These are phyloP conservation scores for Drosophila repleta DNA, from an alignment of 1,140 invertebrate genomes.

Conservation along the genomic window DNA sequence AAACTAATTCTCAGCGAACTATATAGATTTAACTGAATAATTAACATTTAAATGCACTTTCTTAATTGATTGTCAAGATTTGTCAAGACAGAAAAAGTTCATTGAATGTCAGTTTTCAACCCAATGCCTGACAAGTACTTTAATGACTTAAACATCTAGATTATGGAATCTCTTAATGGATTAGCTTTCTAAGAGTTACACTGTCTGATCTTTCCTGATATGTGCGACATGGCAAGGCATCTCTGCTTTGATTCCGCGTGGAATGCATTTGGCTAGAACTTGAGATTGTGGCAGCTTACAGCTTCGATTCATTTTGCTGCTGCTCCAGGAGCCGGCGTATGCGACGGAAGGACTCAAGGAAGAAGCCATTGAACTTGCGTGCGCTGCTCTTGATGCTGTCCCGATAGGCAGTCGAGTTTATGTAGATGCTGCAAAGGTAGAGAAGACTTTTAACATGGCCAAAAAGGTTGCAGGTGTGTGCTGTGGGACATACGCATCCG, in stretches of 20 bases:
- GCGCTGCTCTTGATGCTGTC: conserved; percentile 77
- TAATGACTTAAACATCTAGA: too few relatives aligned
- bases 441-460: background rate
- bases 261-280: background rate
- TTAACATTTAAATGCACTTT: too few relatives aligned
- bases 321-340: conserved; percentile 64
- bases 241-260: background rate
- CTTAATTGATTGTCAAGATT: too few relatives aligned
- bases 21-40: too few relatives aligned
- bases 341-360: conserved; percentile 71
- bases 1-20: too few relatives aligned
- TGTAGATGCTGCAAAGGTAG: conserved; percentile 55
- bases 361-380: conserved; percentile 68
- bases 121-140: too few relatives aligned
- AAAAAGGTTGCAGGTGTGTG: background rate
- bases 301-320: conserved; percentile 47
- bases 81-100: too few relatives aligned
- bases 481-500: conserved; percentile 56
- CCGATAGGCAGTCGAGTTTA: conserved; percentile 71
- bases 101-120: too few relatives aligned
- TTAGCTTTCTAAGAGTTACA: background rate
- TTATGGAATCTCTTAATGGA: too few relatives aligned
- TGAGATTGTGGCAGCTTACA: conserved; percentile 26
- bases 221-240: background rate
- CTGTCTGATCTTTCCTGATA: background rate